A percentile compares a stretch with the other conserved stretches of the same genome.
Conservation (phyloP, 2,797 vertebrate species). For the Chelidonichthys spinosus region DNA sequence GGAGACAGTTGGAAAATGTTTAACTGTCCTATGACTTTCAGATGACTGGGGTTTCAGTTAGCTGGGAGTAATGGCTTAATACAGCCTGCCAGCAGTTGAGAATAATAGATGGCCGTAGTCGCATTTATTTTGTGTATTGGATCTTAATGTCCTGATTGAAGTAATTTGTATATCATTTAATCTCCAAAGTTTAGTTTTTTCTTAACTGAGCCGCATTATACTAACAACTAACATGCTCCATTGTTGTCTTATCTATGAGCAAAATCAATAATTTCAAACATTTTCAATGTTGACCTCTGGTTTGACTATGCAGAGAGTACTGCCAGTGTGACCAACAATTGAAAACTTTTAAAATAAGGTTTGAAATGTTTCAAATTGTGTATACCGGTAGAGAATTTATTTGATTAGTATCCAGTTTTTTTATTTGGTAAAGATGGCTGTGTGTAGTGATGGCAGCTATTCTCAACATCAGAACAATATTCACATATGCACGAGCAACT, state of each 20-base stretch:
- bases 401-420: background rate
- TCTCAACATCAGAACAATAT: slow-evolving; percentile 26
- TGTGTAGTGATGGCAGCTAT: slow-evolving; percentile 10
- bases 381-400: background rate
- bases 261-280: background rate
- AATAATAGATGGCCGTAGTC: background rate
- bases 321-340: too few species aligned
- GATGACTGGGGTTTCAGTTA: slow-evolving; percentile 7
- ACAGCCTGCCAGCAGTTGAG: slow-evolving; percentile 11
- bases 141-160: background rate
- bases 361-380: too few species aligned
- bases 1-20: slow-evolving; percentile 5
- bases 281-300: background rate
- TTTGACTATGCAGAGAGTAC: background rate
- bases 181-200: too few species aligned
- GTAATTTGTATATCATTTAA: slow-evolving; percentile 1
- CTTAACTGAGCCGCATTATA: too few species aligned
- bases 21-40: slow-evolving; percentile 12
- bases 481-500: slow-evolving; percentile 39
- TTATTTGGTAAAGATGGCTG: background rate
- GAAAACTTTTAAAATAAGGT: too few species aligned
- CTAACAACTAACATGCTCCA: background rate
- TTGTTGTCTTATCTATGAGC: background rate
- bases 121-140: slow-evolving; percentile 2
- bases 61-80: slow-evolving; percentile 19